Conservation (phyloP, 2,113 vertebrate species). For the Strigops habroptila region DNA sequence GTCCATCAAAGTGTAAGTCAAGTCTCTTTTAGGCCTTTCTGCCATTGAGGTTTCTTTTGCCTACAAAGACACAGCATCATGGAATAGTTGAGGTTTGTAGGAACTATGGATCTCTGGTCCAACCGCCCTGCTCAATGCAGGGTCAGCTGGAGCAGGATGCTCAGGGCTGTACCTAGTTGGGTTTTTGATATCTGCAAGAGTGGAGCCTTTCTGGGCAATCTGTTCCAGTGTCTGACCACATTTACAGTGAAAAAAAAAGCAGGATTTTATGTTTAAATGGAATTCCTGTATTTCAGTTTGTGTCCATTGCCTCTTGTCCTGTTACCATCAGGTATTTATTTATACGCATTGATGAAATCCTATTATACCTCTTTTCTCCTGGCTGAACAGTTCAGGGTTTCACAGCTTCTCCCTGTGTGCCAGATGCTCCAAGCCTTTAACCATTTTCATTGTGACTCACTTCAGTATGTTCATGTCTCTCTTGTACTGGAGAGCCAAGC, state of each 20-base stretch:
- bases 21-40: neutral
- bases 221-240: neutral
- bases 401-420: neutral
- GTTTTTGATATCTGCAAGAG: neutral
- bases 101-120: neutral
- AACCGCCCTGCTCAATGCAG: neutral
- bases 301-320: neutral
- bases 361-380: neutral
- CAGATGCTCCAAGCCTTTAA: neutral
- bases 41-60: neutral
- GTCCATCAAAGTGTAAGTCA: neutral
- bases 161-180: neutral
- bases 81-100: neutral
- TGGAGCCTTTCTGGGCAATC: neutral
- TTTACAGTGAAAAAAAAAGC: neutral
- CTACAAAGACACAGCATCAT: neutral
- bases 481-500: neutral
- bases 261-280: neutral
- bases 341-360: neutral
- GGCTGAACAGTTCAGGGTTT: neutral
- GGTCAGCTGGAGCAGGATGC: neutral
- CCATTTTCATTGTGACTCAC: neutral
- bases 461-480: neutral
- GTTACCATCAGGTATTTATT: neutral
- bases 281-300: neutral